These are phyloP conservation scores for Callyntrura sp. DNA, from an alignment of 2,888 invertebrate genomes.

Conservation along the genomic window DNA sequence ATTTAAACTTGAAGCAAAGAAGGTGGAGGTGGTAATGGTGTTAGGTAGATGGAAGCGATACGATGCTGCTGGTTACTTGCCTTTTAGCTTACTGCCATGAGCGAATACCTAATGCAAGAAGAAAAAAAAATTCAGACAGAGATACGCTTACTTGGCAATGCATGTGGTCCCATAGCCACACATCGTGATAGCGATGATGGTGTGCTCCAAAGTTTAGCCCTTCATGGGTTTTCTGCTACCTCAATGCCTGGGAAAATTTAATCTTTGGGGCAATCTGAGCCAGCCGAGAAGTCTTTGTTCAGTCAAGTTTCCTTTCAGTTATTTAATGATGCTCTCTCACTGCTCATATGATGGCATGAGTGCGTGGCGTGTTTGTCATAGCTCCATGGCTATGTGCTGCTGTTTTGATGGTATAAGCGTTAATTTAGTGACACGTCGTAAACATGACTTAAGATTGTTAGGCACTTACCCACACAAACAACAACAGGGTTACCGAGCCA, in stretches of 20 bases:
- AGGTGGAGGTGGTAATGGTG: no score
- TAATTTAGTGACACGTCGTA: no score
- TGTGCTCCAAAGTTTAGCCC: slow-evolving; percentile 52
- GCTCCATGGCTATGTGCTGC: no score
- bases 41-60: no score
- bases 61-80: background rate
- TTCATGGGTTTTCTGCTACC: slow-evolving; percentile 25
- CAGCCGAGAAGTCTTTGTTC: slow-evolving; percentile 9
- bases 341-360: background rate
- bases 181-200: slow-evolving; percentile 4
- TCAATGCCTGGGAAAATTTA: background rate
- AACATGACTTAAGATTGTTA: no score
- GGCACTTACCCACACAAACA: no score
- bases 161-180: background rate
- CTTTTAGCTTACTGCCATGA: background rate
- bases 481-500: no score
- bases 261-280: background rate
- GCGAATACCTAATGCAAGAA: no score
- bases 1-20: no score
- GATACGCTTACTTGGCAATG: background rate
- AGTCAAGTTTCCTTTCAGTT: background rate
- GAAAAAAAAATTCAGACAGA: background rate
- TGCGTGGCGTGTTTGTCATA: background rate
- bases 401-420: background rate
- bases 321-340: background rate